phyloP scores from a whole-genome alignment of 2,888 invertebrate species.

The Pyrrhia umbra region DNA sequence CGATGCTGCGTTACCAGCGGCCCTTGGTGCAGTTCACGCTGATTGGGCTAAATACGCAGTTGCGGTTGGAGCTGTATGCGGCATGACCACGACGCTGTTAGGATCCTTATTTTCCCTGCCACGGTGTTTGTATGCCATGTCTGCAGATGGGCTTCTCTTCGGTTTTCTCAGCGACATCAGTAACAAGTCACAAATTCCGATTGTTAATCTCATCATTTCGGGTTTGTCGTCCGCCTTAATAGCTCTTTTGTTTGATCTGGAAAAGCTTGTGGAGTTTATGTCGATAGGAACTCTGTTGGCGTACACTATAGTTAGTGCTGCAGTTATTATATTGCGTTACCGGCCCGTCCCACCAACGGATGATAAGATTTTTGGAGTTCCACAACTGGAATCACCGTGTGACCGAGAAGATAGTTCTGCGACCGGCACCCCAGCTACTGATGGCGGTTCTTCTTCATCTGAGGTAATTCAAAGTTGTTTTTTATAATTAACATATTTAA shows the following conservation, averaged over 20 bases:
- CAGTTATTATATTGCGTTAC: conserved; percentile 96
- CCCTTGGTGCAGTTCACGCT: conserved; percentile 93
- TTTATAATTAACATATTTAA: not conserved
- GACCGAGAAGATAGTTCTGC: conserved; percentile 91
- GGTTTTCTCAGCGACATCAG: conserved; percentile 94
- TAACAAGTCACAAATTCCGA: conserved; percentile 94
- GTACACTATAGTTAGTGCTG: conserved; percentile 97
- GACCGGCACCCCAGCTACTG: conserved; percentile 91
- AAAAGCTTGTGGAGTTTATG: conserved; percentile 98
- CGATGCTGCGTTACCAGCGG: conserved; percentile 95
- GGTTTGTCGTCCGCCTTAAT: conserved; percentile 94
- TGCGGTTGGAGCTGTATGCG: conserved; percentile 96
- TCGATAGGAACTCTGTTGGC: conserved; percentile 97
- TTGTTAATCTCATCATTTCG: conserved; percentile 94
- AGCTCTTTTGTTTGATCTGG: conserved; percentile 96
- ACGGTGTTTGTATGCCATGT: conserved; percentile 97
- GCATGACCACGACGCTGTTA: conserved; percentile 97
- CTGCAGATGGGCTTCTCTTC: conserved; percentile 96
- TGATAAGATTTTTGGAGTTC: conserved; percentile 83
- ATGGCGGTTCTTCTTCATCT: conserved; percentile 90
- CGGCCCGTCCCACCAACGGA: conserved; percentile 90
- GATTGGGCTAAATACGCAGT: conserved; percentile 96
- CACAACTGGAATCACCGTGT: conserved; percentile 89
- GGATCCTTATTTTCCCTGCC: conserved; percentile 96
- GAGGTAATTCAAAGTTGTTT: conserved; percentile 72